Evolutionary conservation across 2,797 vertebrate species (phyloP).

Genomic region (Hylomyscus alleni): DNA sequence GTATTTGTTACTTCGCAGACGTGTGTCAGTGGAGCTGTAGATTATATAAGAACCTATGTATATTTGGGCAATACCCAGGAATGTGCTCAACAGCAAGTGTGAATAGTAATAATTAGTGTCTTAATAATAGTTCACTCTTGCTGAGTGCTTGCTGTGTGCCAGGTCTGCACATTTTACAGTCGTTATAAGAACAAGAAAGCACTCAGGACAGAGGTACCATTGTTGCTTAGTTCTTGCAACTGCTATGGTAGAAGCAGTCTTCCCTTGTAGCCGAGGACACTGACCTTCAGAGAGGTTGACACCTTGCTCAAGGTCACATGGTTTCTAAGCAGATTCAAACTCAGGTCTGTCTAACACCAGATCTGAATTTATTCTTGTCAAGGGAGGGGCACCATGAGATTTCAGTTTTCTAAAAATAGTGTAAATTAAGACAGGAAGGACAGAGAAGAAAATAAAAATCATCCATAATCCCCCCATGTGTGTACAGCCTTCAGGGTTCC

Average conservation of each 20-base stretch:
- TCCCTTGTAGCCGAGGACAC: neutral
- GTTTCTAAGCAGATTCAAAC: neutral
- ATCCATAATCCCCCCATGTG: neutral
- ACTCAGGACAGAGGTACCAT: neutral
- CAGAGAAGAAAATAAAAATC: slow-evolving; percentile 16
- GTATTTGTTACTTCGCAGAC: neutral
- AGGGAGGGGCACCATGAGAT: neutral
- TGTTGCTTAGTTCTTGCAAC: neutral
- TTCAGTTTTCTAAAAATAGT: slow-evolving; percentile 21
- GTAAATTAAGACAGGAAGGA: slow-evolving; percentile 10
- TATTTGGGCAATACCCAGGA: neutral
- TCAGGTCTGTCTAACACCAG: neutral
- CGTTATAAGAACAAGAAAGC: neutral
- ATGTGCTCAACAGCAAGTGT: neutral
- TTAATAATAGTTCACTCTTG: slow-evolving; percentile 11
- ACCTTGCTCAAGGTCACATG: neutral
- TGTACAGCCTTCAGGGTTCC: slow-evolving; percentile 10
- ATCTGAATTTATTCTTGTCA: neutral
- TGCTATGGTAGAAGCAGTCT: neutral
- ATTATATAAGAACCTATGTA: neutral
- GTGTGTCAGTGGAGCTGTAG: neutral
- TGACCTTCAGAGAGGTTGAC: neutral
- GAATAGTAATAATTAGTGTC: slow-evolving; percentile 12
- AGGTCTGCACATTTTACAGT: neutral
- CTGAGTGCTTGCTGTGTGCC: neutral